A percentile compares a stretch with the other conserved stretches of the same genome.
These are phyloP conservation scores for Sylvicapra grimmia DNA, from an alignment of 2,113 vertebrate species.

Conservation along the genomic window DNA sequence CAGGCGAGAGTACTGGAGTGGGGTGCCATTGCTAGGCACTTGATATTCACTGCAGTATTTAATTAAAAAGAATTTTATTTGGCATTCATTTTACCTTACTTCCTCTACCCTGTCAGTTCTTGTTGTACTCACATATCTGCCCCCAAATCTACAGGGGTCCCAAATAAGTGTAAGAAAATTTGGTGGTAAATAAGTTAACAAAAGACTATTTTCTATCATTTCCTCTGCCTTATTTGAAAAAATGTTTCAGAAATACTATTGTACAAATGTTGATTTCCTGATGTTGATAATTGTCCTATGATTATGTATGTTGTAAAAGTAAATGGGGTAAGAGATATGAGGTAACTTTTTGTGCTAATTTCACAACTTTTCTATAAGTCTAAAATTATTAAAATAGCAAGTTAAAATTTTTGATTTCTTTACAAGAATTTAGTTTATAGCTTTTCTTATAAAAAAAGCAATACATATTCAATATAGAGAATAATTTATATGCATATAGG, in stretches of 20 bases:
- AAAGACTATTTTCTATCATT: neutral
- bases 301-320: neutral
- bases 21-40: neutral
- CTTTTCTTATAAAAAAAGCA: neutral
- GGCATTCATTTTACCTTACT: neutral
- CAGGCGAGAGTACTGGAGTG: no score
- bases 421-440: neutral
- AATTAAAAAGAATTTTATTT: conserved; percentile 34
- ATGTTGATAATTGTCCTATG: neutral
- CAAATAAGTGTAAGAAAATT: conserved; percentile 14
- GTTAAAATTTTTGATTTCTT: conserved; percentile 1
- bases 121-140: neutral
- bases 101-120: neutral
- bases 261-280: neutral
- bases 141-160: neutral
- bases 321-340: neutral
- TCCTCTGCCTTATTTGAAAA: neutral
- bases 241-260: neutral
- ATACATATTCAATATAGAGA: neutral
- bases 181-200: conserved; percentile 7
- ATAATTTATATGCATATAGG: neutral
- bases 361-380: neutral
- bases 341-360: neutral
- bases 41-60: neutral
- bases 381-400: conserved; percentile 19